Percentiles rank a stretch among this genome's conserved stretches.
Evolutionary conservation across 2,113 vertebrate species (phyloP).

Genomic region (Aythya baeri): DNA sequence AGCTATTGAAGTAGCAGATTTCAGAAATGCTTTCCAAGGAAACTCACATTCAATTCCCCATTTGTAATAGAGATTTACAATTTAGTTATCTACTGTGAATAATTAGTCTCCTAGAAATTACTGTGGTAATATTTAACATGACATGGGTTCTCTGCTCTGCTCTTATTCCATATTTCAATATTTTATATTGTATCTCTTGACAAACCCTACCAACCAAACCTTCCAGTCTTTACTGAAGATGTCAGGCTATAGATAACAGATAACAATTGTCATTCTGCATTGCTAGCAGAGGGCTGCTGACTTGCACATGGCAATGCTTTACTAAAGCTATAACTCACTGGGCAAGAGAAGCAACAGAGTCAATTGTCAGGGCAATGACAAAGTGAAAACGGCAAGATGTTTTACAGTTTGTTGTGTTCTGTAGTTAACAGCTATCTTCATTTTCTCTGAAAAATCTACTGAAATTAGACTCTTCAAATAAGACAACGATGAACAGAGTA

Average conservation of each 20-base stretch:
- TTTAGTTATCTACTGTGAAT: conserved; percentile 72
- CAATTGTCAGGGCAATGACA: background rate
- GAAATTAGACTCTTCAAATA: background rate
- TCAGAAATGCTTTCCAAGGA: conserved; percentile 34
- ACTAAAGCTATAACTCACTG: conserved; percentile 8
- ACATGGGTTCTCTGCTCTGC: conserved; percentile 9
- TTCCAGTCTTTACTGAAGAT: conserved; percentile 55
- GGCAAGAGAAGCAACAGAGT: background rate
- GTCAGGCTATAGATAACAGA: conserved; percentile 46
- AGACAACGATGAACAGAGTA: background rate
- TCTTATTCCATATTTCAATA: conserved; percentile 58
- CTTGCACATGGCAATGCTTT: background rate
- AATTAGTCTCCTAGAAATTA: conserved; percentile 71
- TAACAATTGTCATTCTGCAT: conserved; percentile 11
- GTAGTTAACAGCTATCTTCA: background rate
- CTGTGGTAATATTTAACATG: conserved; percentile 65
- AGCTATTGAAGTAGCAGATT: conserved; percentile 39
- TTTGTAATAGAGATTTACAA: conserved; percentile 63
- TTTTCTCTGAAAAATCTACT: background rate
- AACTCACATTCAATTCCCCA: background rate
- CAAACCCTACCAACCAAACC: conserved; percentile 64
- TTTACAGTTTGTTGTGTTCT: conserved; percentile 21
- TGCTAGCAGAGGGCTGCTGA: conserved; percentile 20
- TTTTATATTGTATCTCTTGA: conserved; percentile 52
- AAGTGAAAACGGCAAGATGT: background rate